Base-by-base conservation (phyloP, 2,113 vertebrate species). In the Fukomys damarensis region DNA sequence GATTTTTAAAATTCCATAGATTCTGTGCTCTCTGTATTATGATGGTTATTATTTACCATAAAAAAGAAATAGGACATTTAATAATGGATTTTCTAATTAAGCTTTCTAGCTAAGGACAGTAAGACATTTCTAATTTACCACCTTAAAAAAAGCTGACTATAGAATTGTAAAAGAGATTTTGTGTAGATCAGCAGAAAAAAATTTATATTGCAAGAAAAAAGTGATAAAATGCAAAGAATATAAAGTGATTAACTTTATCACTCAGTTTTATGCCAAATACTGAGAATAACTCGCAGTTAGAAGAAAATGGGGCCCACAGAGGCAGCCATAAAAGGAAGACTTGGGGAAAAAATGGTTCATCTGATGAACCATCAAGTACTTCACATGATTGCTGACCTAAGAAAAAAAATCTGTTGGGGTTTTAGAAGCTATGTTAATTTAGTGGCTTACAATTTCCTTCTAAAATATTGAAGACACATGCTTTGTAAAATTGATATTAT, bases 131-230 rank as follows among this genome's bases (percentile, higher is more conserved):
- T 95, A 95, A 97, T 86, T 80, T 97, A 87, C 49, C 70, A 96
- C 54, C 28, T 98, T 97, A 95, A 70, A 97, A 97, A 74, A 86
- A 92, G 94, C 89, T 97, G 63, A 89, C 97, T 72, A 63, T 81
- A 86, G 66, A 93, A 97, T 90, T 95, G 98, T 95, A 24, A 94
- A 94, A 91, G 79, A 94, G 38, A 65, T 94, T 97, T 97, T 97
- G 77, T 86, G 2, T 93, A 95, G 79, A 89, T 93, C 61, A 43
- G 4, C 95, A 95, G 80, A 84, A 95, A 92, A 92, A 95, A 66
- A 96, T 96, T 81, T 98, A 93, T 95, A 88, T 70, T 95, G 41
- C 86, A 96, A 98, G 92, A 97, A 93, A 97, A 96, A 97, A 97
- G 90, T 95, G n/a, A 59, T 95, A 97, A 97, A 97, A 83, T 79